phyloP scores from a whole-genome alignment of 1,140 invertebrate genomes.

The Brachionus manjavacas region DNA sequence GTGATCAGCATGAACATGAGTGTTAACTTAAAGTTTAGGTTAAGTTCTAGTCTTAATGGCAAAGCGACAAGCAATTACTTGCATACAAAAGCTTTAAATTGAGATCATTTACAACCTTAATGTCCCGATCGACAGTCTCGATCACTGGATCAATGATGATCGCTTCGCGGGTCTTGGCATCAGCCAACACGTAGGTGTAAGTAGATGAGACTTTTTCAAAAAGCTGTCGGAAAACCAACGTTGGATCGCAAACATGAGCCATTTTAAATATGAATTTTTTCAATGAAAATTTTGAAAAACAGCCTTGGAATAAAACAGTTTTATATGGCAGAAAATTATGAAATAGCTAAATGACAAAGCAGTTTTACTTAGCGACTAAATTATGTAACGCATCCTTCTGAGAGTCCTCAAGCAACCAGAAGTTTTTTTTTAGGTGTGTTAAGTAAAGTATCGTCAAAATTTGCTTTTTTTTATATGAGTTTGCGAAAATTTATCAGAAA shows the following conservation, averaged over 20 bases:
- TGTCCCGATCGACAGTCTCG: conserved; percentile 63
- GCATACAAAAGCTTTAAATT: conserved; percentile 74
- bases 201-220: conserved; percentile 86
- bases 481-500: neutral
- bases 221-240: neutral
- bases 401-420: neutral
- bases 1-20: conserved; percentile 97
- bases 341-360: neutral
- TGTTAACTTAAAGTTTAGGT: conserved; percentile 70
- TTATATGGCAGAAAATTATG: neutral
- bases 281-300: neutral
- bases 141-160: conserved; percentile 93
- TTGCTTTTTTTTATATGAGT: neutral
- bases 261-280: neutral
- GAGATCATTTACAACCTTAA: conserved; percentile 47
- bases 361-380: neutral
- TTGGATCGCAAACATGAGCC: conserved; percentile 31
- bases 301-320: neutral
- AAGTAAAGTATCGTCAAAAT: neutral
- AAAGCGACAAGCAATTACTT: conserved; percentile 61
- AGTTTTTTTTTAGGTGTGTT: neutral
- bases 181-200: conserved; percentile 90
- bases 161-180: conserved; percentile 69
- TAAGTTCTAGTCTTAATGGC: conserved; percentile 42
- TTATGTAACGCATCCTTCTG: neutral